Base-by-base conservation (phyloP, 1,140 invertebrate genomes). In the Atta texana region DNA sequence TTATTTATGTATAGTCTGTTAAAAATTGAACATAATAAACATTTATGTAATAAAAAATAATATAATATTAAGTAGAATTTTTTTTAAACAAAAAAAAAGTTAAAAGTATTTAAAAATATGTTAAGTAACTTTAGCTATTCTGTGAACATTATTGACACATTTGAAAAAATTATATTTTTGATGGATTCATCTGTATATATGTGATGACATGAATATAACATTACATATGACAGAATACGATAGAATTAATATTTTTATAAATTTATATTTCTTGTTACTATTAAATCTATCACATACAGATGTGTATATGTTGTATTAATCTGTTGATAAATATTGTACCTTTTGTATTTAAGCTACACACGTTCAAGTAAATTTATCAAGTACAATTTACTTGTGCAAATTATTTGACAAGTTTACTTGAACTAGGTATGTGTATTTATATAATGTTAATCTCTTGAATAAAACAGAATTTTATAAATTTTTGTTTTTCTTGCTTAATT, bases 401-500 rank as follows among this genome's bases (percentile, higher is more conserved):
- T 7, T 39, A 39, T 39, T 39, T 39, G 0, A 39, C 6, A 39
- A 39, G 34, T 39, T 39, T 39, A 39, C 3, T 8, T 39, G 7
- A 39, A 39, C 6, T 39, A 39, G 7, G 6, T 39, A 39, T 39
- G 34, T 39, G 0, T 14, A 53, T 24, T 44, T 7, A 39, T 4
- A 78, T 34, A 53, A 16, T 80, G 14, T 53, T 4, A 53, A 1
- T 21, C 1, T 53, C 12, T 80, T 53, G 31, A 68, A 53, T 80
- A 53, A 80, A 80, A 66, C 8, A 18, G 4, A 21, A 66, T 80
- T 80, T 80, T 53, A 66, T 80, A 80, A 34, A 66, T 66, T n/a
- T 8, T 4, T 66, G 0, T 53, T 53, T 31, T 10, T 31, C 3
- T 63, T 64, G 0, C 5, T 44, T 12, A n/a, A 80, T 21, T 53